Evolutionary conservation across 2,113 vertebrate genomes (phyloP).

Genomic region (Lipotes vexillifer): DNA sequence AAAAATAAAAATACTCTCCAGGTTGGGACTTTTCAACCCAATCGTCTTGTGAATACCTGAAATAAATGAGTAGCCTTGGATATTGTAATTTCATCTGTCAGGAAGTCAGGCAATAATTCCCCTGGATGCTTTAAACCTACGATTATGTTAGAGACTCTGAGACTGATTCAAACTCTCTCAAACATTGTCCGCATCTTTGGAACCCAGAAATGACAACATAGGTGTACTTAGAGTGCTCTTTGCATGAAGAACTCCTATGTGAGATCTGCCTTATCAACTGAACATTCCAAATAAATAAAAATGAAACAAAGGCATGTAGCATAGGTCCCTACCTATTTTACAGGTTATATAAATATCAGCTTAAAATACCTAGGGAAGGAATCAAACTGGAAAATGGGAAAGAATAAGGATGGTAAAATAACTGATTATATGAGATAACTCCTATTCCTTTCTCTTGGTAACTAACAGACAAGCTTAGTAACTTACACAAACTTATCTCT

Average conservation of each 20-base stretch:
- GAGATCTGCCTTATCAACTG: neutral
- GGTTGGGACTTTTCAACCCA: neutral
- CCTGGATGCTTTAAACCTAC: neutral
- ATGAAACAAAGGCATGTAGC: neutral
- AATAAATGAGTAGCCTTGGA: neutral
- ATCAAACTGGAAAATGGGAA: neutral
- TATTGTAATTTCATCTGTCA: neutral
- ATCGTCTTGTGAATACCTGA: neutral
- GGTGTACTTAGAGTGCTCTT: neutral
- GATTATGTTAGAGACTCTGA: neutral
- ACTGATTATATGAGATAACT: neutral
- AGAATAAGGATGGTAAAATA: neutral
- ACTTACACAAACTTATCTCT: neutral
- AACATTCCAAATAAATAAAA: neutral
- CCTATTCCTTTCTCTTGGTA: neutral
- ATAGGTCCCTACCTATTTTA: neutral
- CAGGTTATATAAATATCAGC: neutral
- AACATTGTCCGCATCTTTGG: neutral
- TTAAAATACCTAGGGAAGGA: neutral
- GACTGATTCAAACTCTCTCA: neutral
- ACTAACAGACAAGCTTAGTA: neutral
- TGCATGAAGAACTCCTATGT: neutral
- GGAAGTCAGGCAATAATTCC: neutral
- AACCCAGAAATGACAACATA: neutral
- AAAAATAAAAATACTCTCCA: slow-evolving; percentile 32